Percentiles rank a stretch among this genome's conserved stretches.
Conservation (phyloP, 2,113 vertebrate species). For the Ictidomys tridecemlineatus region DNA sequence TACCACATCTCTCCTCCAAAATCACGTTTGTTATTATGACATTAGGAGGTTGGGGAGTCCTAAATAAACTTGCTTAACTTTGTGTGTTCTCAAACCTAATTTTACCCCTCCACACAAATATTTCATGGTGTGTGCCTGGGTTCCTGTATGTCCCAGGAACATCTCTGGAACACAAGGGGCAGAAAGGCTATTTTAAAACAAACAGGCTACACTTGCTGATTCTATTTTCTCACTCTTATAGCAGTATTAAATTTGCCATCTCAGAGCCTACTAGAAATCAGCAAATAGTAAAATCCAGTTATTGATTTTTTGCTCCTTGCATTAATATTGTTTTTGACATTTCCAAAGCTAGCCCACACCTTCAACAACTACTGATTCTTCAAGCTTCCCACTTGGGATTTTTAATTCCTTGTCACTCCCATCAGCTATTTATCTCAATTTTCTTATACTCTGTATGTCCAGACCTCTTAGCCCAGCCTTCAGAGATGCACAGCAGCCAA, state of each 20-base stretch:
- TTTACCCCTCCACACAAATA: not conserved
- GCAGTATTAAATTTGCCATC: not conserved
- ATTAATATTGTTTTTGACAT: slow-evolving; percentile 23
- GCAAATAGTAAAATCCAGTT: not conserved
- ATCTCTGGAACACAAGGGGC: too few species aligned
- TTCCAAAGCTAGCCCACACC: not conserved
- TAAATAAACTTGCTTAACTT: not conserved
- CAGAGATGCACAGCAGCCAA: not conserved
- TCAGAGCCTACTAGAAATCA: not conserved
- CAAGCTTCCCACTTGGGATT: not conserved
- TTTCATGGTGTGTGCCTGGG: not conserved
- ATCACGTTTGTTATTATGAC: not conserved
- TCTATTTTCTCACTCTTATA: not conserved
- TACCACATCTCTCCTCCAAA: not conserved
- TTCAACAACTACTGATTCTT: not conserved
- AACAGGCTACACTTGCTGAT: not conserved
- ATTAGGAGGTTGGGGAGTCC: not conserved
- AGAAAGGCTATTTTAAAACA: not conserved
- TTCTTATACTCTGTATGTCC: not conserved
- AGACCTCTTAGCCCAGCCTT: not conserved
- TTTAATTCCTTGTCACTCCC: not conserved
- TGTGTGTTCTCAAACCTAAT: not conserved
- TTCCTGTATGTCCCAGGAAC: not conserved
- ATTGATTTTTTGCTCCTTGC: slow-evolving; percentile 16
- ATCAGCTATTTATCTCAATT: not conserved